phyloP scores from a whole-genome alignment of 2,113 vertebrate species.

The Aspiorhynchus laticeps region DNA sequence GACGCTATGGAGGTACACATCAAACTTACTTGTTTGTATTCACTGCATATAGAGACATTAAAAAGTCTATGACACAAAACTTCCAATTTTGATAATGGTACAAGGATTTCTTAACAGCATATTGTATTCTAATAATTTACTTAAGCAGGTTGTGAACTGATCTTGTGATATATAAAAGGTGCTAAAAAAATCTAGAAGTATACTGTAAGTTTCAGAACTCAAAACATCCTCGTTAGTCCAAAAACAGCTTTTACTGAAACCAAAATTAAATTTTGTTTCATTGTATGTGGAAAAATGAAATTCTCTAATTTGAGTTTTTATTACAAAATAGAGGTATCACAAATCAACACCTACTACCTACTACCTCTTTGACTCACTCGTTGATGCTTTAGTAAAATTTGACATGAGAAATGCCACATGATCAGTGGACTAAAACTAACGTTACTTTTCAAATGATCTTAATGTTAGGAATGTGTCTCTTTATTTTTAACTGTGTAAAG shows the following conservation, averaged over 20 bases:
- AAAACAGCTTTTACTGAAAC: background rate
- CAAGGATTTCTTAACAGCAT: background rate
- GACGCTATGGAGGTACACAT: conserved; percentile 79
- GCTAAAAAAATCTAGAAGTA: background rate
- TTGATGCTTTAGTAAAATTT: background rate
- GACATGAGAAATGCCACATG: background rate
- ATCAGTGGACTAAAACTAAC: background rate
- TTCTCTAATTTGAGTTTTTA: background rate
- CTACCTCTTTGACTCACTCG: background rate
- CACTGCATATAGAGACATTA: background rate
- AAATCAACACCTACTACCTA: background rate
- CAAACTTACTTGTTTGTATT: background rate
- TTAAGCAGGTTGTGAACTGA: background rate
- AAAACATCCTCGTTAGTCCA: background rate
- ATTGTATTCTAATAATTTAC: background rate
- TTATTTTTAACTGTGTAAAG: background rate
- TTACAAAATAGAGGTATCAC: background rate
- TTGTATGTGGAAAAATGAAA: no score
- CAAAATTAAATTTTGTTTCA: background rate
- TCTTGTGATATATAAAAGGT: background rate
- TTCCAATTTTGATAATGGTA: background rate
- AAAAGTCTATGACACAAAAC: background rate
- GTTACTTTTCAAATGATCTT: background rate
- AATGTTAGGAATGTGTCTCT: background rate
- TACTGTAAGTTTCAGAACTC: background rate